Evolutionary conservation across 2,113 vertebrate species (phyloP), one percentile per base, ranked within the genome.

Genomic region (Podarcis raffonei): DNA sequence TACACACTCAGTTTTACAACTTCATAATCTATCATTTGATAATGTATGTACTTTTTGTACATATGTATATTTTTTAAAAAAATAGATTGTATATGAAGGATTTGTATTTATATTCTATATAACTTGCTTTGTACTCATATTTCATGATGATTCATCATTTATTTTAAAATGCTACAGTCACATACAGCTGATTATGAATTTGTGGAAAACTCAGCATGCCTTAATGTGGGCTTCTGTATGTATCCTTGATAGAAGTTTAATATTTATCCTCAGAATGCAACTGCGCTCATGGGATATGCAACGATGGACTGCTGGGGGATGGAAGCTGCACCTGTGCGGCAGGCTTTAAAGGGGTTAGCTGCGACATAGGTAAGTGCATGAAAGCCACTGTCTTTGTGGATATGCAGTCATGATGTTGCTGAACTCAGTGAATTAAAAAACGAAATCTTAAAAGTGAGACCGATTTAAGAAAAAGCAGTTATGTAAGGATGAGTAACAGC

Each of bases 271-370:
- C 95, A 99, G 99, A 97, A 87, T 99, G 99, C 89, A 90, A 93
- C 32, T 99, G 97, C 48, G 94, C 93, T 74, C 98, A 98, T 0
- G 99, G 98, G 39, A 98, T 97, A 79, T 99, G 99, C 95, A 96
- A 97, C 0, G 98, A 99, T 0, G 98, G 98, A 0, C 92, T 99
- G 78, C 91, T 86, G 62, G 98, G 98, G 39, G 97, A 98, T 0
- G 99, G 99, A 42, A 97, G 92, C 89, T 99, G 99, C 5, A 15
- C 97, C 16, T 99, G 99, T 92, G 96, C 97, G 12, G 97, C 97
- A 59, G 98, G 98, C 0, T 99, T 99, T 98, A 98, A 95, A 74
- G 98, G 99, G 88, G 84, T 79, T 0, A 95, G 87, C 86, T 99
- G 99, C 88, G 97, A 97, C 84, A 86, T 95, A 88, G 96, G 99